Base-by-base conservation (phyloP, 2,888 invertebrate genomes). In the Keiferia lycopersicella region DNA sequence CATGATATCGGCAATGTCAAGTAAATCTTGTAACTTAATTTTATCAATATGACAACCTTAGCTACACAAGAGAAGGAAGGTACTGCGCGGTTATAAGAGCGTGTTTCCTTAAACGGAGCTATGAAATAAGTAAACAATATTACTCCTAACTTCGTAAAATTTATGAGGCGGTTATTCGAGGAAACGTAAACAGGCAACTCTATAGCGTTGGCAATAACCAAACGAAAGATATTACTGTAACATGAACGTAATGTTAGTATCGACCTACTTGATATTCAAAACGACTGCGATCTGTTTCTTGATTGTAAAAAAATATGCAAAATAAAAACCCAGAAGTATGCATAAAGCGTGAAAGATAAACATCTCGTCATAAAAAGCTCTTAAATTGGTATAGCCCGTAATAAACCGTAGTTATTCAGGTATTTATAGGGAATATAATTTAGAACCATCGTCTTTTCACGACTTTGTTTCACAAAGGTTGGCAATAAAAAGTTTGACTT, bases 91-190 rank as follows among this genome's bases (percentile, higher is more conserved):
- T 78, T 79, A 76, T 48, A 77, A 81, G 78, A 75, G 73, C 76
- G 75, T 76, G 75, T 79, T 81, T 75, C 77, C 77, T 67, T 73
- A 72, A 81, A 83, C 79, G 75, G 77, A 76, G 81, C 78, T 75
- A 79, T 76, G 79, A 84, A 81, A 86, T 84, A 86, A 83, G 78
- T 78, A 79, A 85, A 84, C 84, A 83, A 82, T 85, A 87, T 81
- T 83, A 84, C 83, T 76, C 66, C 71, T 65, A 78, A 81, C 83
- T 85, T 83, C 83, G 82, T 85, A 84, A 87, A 88, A 84, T 87
- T 86, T 87, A 88, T 81, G 84, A 83, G 75, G 81, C 78, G 82
- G 83, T 88, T 88, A 85, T 87, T 82, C 78, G 77, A 73, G 69
- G 79, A 79, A 81, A 79, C 79, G 80, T 86, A 84, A 87, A 86